A percentile compares a stretch with the other conserved stretches of the same genome.
Evolutionary conservation across 2,888 invertebrate species (phyloP).

Genomic region (Mycalesis mineus): DNA sequence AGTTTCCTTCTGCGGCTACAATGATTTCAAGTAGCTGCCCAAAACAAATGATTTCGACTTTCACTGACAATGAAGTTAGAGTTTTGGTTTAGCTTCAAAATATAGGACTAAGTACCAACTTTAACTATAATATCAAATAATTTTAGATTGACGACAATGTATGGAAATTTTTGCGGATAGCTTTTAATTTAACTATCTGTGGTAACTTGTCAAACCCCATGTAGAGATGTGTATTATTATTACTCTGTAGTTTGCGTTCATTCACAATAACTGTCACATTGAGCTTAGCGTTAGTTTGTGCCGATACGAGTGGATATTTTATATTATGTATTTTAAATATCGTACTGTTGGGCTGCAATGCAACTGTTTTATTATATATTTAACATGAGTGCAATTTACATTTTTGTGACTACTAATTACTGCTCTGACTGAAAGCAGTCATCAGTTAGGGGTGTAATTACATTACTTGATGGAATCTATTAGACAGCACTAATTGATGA

Average conservation of each 20-base stretch:
- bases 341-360: not conserved
- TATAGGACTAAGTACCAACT: no score
- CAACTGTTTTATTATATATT: constrained; percentile 3
- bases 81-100: no score
- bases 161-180: constrained; percentile 1
- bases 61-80: no score
- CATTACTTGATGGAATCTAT: no score
- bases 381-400: not conserved
- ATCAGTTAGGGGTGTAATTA: no score
- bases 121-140: no score
- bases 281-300: constrained; percentile 6
- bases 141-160: not conserved
- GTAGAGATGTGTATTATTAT: not conserved
- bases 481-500: no score
- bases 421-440: no score
- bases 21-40: no score
- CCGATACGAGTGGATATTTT: not conserved
- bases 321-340: not conserved
- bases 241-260: not conserved
- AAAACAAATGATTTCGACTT: no score
- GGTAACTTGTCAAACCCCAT: not conserved
- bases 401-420: no score
- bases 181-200: not conserved
- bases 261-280: constrained; percentile 11
- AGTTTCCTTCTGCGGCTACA: no score